These are phyloP conservation scores for Melanitta fusca DNA, from an alignment of 2,797 vertebrate species.

Conservation along the genomic window DNA sequence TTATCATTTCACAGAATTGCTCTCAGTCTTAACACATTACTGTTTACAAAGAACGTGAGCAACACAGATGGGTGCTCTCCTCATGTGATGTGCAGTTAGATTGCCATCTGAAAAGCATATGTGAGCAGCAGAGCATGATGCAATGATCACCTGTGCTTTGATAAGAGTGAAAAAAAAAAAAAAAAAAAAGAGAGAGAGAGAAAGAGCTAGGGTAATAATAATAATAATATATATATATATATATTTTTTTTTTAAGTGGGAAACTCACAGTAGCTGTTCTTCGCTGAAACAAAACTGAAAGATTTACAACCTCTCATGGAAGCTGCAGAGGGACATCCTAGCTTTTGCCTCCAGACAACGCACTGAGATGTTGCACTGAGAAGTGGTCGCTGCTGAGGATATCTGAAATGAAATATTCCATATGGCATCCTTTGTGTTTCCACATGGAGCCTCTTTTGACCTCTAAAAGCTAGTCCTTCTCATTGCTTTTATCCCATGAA, in stretches of 20 bases:
- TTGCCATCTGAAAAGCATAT: background rate
- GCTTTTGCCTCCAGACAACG: background rate
- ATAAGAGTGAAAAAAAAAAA: background rate
- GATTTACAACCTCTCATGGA: background rate
- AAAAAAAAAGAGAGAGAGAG: background rate
- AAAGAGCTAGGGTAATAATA: background rate
- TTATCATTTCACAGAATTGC: background rate
- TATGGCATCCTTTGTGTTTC: background rate
- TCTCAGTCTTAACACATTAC: background rate
- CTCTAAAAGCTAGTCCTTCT: background rate
- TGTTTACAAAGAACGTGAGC: background rate
- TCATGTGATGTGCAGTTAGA: rapidly evolving
- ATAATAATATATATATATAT: too few species aligned
- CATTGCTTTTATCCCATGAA: background rate
- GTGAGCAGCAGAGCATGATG: background rate
- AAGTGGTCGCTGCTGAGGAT: background rate
- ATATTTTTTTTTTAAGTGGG: too few species aligned
- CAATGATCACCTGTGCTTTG: background rate
- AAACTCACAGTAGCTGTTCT: background rate
- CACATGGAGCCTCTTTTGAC: background rate
- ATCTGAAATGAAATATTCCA: background rate
- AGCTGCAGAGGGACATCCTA: background rate
- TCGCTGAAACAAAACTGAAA: background rate
- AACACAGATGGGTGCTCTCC: rapidly evolving
- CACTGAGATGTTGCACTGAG: background rate